These are phyloP conservation scores for Myripristis murdjan DNA, from an alignment of 2,797 vertebrate genomes.

Conservation along the genomic window DNA sequence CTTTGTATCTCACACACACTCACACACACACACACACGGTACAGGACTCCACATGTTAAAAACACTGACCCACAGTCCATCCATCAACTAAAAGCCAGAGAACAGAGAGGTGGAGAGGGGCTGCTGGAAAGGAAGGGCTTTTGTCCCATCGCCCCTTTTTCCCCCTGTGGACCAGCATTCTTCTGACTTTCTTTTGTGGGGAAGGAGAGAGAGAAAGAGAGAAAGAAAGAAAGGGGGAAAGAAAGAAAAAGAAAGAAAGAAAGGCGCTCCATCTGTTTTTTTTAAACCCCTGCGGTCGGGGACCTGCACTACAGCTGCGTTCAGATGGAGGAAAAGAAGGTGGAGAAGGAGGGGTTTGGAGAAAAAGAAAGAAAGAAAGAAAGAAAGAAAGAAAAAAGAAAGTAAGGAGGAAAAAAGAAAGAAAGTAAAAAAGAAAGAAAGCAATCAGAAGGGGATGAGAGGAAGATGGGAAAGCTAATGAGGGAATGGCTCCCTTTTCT, in stretches of 20 bases:
- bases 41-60: conserved; percentile 24
- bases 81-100: conserved; percentile 56
- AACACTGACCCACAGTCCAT: conserved; percentile 56
- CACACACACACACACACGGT: not conserved
- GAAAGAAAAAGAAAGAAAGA: conserved; percentile 49
- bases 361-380: conserved; percentile 24
- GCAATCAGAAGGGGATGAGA: conserved; percentile 20
- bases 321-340: conserved; percentile 34
- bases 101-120: conserved; percentile 44
- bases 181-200: conserved; percentile 69
- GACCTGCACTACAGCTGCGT: conserved; percentile 68
- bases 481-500: conserved; percentile 63
- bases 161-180: conserved; percentile 57
- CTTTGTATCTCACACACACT: conserved; percentile 1
- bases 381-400: conserved; percentile 23
- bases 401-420: conserved; percentile 34
- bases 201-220: conserved; percentile 19
- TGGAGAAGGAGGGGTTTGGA: not conserved
- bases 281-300: conserved; percentile 37
- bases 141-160: conserved; percentile 33
- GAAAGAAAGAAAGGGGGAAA: conserved; percentile 22
- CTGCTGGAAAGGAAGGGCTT: conserved; percentile 51
- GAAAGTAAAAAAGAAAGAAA: conserved; percentile 28
- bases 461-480: conserved; percentile 48
- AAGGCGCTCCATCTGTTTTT: conserved; percentile 56